A percentile compares a stretch with the other conserved stretches of the same genome.
phyloP scores from a whole-genome alignment of 2,113 vertebrate genomes.

The Ancistrus triradiatus region DNA sequence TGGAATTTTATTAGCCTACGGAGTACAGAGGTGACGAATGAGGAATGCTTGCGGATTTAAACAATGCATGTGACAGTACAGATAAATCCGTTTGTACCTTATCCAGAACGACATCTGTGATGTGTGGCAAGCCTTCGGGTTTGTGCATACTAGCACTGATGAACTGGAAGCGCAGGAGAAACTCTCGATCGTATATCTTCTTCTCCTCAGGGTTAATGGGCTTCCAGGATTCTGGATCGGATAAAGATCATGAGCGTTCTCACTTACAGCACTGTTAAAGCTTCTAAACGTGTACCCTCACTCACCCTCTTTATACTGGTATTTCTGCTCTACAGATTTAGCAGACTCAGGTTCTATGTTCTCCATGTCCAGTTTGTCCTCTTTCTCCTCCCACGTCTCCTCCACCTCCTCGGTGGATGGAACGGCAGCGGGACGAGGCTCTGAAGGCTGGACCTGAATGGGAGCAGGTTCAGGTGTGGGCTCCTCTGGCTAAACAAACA shows the following conservation, averaged over 20 bases:
- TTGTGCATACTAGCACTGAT: slow-evolving; percentile 89
- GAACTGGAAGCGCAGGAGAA: slow-evolving; percentile 90
- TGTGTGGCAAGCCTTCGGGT: slow-evolving; percentile 87
- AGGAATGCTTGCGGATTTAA: too few relatives aligned
- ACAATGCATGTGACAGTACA: not conserved
- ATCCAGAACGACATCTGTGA: slow-evolving; percentile 90
- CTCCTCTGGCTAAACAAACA: slow-evolving; percentile 54
- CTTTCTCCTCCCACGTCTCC: slow-evolving; percentile 92
- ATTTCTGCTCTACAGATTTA: slow-evolving; percentile 76
- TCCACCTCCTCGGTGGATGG: slow-evolving; percentile 68
- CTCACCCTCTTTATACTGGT: slow-evolving; percentile 91
- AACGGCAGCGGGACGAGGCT: slow-evolving; percentile 45
- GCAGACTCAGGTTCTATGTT: slow-evolving; percentile 66
- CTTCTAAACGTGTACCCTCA: not conserved
- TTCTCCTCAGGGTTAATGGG: slow-evolving; percentile 90
- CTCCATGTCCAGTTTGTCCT: slow-evolving; percentile 84
- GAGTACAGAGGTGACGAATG: not conserved
- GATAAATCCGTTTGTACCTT: slow-evolving; percentile 68
- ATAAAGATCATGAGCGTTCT: slow-evolving; percentile 42
- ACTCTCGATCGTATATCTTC: slow-evolving; percentile 90
- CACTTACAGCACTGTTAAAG: not conserved
- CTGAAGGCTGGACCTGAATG: slow-evolving; percentile 51
- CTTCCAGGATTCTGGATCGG: slow-evolving; percentile 85
- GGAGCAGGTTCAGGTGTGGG: slow-evolving; percentile 55
- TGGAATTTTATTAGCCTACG: slow-evolving; percentile 87